Evolutionary conservation across 2,888 invertebrate genomes (phyloP).

Genomic region (Icerya purchasi): DNA sequence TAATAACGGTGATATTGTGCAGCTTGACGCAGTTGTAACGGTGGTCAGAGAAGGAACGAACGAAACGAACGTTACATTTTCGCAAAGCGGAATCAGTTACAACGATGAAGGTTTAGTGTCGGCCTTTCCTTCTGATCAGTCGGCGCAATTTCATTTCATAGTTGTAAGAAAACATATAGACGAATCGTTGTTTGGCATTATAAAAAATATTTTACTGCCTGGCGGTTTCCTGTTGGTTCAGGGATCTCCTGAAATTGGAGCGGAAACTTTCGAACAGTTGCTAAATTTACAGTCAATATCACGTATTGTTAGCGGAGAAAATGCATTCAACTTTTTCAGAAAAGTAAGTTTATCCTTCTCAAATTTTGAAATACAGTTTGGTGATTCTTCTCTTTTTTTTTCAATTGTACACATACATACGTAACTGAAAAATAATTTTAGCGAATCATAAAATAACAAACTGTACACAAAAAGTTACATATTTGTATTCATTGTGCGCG

Average conservation of each 20-base stretch:
- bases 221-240: background rate
- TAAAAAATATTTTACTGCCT: background rate
- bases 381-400: too few relatives aligned
- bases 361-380: too few relatives aligned
- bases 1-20: too few relatives aligned
- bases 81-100: background rate
- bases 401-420: too few relatives aligned
- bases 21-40: background rate
- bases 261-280: background rate
- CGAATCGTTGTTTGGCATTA: background rate
- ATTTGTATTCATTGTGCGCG: too few relatives aligned
- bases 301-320: background rate
- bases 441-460: too few relatives aligned
- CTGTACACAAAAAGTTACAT: too few relatives aligned
- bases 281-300: background rate
- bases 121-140: background rate
- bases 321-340: background rate
- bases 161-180: background rate
- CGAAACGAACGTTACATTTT: background rate
- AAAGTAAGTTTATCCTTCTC: background rate
- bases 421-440: too few relatives aligned
- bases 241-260: background rate
- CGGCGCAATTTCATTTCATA: background rate
- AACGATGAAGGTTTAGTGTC: background rate
- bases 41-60: background rate